Evolutionary conservation across 2,888 invertebrate genomes (phyloP).

Genomic region (Drosophila pseudotalamancana): DNA sequence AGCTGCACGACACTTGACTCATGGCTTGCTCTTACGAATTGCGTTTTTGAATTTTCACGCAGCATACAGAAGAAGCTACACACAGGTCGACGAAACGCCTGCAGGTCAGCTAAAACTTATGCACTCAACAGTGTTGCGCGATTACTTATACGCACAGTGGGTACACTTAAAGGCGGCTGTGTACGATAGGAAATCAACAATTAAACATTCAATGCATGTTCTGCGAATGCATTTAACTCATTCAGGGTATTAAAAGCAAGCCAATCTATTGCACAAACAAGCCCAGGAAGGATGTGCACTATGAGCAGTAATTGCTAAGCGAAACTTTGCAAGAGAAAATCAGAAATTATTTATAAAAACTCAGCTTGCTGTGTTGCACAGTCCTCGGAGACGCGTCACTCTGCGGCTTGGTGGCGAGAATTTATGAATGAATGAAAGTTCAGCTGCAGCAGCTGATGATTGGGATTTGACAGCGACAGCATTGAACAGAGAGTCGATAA

Average conservation of each 20-base stretch:
- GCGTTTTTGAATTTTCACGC: slow-evolving; percentile 28
- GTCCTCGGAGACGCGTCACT: slow-evolving; percentile 37
- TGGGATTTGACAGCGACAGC: slow-evolving; percentile 27
- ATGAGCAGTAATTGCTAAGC: too few species aligned
- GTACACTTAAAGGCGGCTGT: too few species aligned
- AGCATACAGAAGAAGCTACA: not conserved
- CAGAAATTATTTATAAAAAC: slow-evolving; percentile 57
- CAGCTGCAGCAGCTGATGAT: slow-evolving; percentile 47
- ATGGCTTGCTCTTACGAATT: slow-evolving; percentile 11
- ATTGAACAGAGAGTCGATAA: slow-evolving; percentile 4
- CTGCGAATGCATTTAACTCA: too few species aligned
- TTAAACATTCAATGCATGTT: too few species aligned
- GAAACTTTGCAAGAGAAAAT: slow-evolving; percentile 28
- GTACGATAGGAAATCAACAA: too few species aligned
- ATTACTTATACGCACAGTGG: slow-evolving; percentile 15
- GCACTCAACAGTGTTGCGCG: not conserved
- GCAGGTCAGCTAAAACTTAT: not conserved
- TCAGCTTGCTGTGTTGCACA: not conserved
- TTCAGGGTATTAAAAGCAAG: too few species aligned
- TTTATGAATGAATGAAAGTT: slow-evolving; percentile 53
- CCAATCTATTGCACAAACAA: too few species aligned
- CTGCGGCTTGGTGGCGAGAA: slow-evolving; percentile 20
- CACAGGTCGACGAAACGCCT: not conserved
- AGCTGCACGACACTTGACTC: slow-evolving; percentile 20
- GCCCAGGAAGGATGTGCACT: too few species aligned